Evolutionary conservation across 2,113 vertebrate species (phyloP), one percentile per base, ranked within the genome.

Genomic region (Lophochroa leadbeateri): DNA sequence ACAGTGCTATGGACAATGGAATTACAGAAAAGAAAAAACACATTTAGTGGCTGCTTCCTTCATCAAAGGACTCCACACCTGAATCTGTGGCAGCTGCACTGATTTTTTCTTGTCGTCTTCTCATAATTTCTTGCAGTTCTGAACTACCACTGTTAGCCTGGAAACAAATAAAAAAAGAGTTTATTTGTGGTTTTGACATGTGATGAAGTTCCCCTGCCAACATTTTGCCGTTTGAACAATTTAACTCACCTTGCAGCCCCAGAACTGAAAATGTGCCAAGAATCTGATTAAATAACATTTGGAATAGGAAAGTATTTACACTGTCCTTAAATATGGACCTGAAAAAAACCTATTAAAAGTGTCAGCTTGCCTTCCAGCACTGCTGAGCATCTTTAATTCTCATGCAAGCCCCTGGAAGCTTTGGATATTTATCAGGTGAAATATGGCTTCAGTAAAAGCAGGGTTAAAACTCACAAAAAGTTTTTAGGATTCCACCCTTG

Each of bases 71-170:
- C 95, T 99, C 99, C 96, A 99, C 99, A 78, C 99, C 99, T 4
- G 99, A 99, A 81, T 99, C 99, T 14, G 98, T 98, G 87, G 99
- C 98, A n/a, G 96, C 97, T n/a, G 98, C 98, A 12, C 98, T 98
- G 82, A 99, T 98, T 92, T 99, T 99, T 97, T 99, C 99, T 98
- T 99, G 99, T 11, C 99, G 97, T 95, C 99, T 98, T 97, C 98
- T 98, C 99, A 99, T 99, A 93, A 99, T 99, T 97, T 99, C 99
- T 98, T 98, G 99, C 43, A 99, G 97, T 97, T 99, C 99, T 10
- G 99, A 98, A 75, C 98, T 99, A 27, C 98, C 99, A 70, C 96
- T 98, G 95, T 49, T 97, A n/a, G 97, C 99, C 99, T 99, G 79
- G 7, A 97, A 90, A 97, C 5, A 93, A 61, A 63, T 77, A 29